Evolutionary conservation across 2,113 vertebrate species (phyloP).

Genomic region (Vanacampus margaritifer): DNA sequence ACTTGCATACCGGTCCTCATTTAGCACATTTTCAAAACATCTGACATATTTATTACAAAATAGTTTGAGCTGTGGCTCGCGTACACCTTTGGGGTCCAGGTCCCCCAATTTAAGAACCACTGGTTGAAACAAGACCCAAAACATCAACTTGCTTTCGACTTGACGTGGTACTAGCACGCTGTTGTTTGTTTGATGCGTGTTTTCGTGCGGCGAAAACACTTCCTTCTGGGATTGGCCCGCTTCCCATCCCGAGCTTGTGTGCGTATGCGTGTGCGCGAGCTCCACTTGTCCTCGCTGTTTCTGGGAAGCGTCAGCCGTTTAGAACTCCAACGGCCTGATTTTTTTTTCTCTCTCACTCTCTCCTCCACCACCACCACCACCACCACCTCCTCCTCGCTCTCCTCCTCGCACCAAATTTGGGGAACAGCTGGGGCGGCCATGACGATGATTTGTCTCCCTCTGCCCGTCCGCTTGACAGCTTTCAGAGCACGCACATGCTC

Average conservation of each 20-base stretch:
- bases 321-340: constrained; percentile 66
- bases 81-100: not conserved
- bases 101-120: not conserved
- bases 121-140: not conserved
- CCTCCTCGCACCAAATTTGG: constrained; percentile 77
- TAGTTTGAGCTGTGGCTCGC: not conserved
- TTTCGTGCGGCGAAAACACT: constrained; percentile 22
- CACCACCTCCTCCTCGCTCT: constrained; percentile 56
- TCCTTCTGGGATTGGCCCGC: constrained; percentile 38
- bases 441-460: constrained; percentile 74
- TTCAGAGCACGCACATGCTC: constrained; percentile 52
- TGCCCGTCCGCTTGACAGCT: constrained; percentile 68
- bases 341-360: constrained; percentile 14
- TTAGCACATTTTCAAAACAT: not conserved
- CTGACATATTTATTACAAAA: not conserved
- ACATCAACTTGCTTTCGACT: constrained; percentile 13
- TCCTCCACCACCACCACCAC: constrained; percentile 6
- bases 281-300: constrained; percentile 57
- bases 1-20: not conserved
- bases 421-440: constrained; percentile 77
- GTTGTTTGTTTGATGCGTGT: constrained; percentile 34
- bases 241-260: constrained; percentile 31
- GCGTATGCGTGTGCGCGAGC: constrained; percentile 5
- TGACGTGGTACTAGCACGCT: constrained; percentile 13
- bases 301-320: constrained; percentile 71